These are phyloP conservation scores for Yponomeuta plumbellus DNA, from an alignment of 2,888 invertebrate genomes.

Conservation along the genomic window DNA sequence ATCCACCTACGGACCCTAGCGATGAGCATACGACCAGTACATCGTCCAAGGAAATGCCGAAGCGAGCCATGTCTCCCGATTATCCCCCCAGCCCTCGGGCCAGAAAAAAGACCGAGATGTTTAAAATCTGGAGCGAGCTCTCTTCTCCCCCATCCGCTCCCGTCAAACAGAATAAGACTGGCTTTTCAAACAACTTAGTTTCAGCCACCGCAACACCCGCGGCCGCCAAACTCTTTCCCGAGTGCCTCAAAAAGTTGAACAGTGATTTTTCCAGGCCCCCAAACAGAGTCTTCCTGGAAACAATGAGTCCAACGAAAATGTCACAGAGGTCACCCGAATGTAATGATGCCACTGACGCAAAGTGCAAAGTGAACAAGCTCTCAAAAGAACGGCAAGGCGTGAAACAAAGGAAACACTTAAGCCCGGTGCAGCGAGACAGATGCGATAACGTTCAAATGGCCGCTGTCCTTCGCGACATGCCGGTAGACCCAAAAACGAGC, in stretches of 20 bases:
- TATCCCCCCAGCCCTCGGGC: neutral
- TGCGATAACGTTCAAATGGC: neutral
- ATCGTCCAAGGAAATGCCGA: neutral
- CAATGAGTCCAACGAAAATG: neutral
- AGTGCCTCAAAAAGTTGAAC: neutral
- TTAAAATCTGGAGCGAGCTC: neutral
- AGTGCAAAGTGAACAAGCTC: neutral
- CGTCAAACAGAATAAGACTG: neutral
- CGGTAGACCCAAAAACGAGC: neutral
- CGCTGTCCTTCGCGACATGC: neutral
- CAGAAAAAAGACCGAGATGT: neutral
- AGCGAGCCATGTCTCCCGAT: neutral
- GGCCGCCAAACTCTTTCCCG: neutral
- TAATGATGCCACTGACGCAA: neutral
- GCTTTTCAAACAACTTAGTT: neutral
- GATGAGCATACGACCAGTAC: neutral
- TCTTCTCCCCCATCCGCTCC: neutral
- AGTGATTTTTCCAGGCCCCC: neutral
- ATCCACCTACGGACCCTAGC: neutral
- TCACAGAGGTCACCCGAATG: neutral
- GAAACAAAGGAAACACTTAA: neutral
- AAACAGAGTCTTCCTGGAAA: neutral
- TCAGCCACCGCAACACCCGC: neutral
- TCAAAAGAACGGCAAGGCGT: neutral
- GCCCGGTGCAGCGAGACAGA: neutral